Conservation (phyloP, 2,888 invertebrate species). For the Scaptodrosophila latifasciaeformis region DNA sequence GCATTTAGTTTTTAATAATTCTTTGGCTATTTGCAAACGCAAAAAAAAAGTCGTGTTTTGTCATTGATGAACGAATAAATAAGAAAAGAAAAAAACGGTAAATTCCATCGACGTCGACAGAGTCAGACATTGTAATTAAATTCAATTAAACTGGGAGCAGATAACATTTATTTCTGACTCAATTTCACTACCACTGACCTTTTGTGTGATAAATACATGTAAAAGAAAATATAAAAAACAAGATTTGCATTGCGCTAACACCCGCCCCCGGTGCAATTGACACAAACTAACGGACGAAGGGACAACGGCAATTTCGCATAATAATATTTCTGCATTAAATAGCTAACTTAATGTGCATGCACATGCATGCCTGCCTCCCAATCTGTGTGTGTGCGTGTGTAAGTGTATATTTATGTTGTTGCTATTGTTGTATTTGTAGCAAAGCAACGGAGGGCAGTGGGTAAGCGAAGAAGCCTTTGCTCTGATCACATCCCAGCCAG, state of each 20-base stretch:
- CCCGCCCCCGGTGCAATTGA: too few relatives aligned
- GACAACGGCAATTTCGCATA: too few relatives aligned
- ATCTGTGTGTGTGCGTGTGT: too few relatives aligned
- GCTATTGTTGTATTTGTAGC: conserved; percentile 4
- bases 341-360: not conserved
- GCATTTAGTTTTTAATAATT: not conserved
- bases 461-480: conserved; percentile 29
- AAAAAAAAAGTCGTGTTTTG: not conserved
- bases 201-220: too few relatives aligned
- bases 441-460: conserved; percentile 12
- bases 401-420: not conserved
- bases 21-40: not conserved
- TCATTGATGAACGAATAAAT: conserved; percentile 14
- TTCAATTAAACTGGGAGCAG: conserved; percentile 63
- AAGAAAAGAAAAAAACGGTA: conserved; percentile 19
- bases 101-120: conserved; percentile 17
- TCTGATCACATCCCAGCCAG: too few relatives aligned
- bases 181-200: conserved; percentile 33
- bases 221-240: conserved; percentile 11
- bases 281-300: too few relatives aligned
- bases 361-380: too few relatives aligned
- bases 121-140: conserved; percentile 61
- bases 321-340: conserved; percentile 12
- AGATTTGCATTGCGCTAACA: too few relatives aligned
- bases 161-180: conserved; percentile 55